Conservation (phyloP, 2,113 vertebrate genomes). For the Patagioenas fasciata region DNA sequence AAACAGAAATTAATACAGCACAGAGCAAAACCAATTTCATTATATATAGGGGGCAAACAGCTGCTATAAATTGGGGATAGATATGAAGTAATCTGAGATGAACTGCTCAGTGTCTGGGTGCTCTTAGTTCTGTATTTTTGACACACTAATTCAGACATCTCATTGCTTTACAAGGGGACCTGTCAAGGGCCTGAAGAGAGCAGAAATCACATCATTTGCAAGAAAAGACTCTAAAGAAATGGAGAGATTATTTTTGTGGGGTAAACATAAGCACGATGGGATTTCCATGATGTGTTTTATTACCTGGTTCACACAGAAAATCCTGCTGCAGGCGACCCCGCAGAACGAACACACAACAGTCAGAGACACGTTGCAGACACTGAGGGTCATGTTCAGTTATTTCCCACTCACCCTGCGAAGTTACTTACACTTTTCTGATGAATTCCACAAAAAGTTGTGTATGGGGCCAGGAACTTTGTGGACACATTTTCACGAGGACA, state of each 20-base stretch:
- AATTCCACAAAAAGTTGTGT: constrained; percentile 73
- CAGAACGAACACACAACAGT: rapidly evolving
- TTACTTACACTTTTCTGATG: constrained; percentile 78
- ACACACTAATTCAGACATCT: background rate
- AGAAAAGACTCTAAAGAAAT: background rate
- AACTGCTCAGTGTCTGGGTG: background rate
- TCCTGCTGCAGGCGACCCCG: background rate
- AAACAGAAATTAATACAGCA: background rate
- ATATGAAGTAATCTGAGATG: background rate
- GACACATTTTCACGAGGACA: constrained; percentile 74
- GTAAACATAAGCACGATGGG: background rate
- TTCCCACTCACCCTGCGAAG: background rate
- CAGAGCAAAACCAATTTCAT: background rate
- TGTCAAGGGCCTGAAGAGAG: background rate
- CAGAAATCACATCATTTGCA: background rate
- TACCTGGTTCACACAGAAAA: background rate
- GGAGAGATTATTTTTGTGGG: rapidly evolving
- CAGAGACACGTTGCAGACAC: rapidly evolving
- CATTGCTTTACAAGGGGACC: background rate
- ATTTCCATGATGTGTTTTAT: background rate
- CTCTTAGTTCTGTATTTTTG: background rate
- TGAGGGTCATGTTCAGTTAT: rapidly evolving
- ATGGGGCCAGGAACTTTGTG: constrained; percentile 76
- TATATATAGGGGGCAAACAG: background rate
- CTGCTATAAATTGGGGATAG: rapidly evolving